A percentile compares a stretch with the other conserved stretches of the same genome.
Evolutionary conservation across 2,888 invertebrate species (phyloP).

Genomic region (Sisyra nigra): DNA sequence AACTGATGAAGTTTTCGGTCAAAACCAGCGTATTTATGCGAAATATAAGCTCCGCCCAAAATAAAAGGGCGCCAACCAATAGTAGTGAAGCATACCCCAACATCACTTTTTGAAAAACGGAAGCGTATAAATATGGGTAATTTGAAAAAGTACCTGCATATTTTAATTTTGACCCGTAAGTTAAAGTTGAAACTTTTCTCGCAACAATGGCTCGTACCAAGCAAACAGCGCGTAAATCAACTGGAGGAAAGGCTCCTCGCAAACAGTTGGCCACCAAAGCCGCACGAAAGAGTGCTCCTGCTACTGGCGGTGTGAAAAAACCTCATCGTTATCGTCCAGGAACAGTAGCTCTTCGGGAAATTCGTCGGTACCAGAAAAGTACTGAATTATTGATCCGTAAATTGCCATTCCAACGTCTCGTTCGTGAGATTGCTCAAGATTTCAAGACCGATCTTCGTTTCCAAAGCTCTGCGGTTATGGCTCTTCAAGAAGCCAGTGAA

Average conservation of each 20-base stretch:
- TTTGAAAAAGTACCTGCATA: conserved; percentile 1
- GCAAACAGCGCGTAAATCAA: no score
- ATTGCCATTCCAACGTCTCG: conserved; percentile 27
- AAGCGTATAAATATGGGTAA: background rate
- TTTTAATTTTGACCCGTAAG: background rate
- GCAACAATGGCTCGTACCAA: conserved; percentile 19
- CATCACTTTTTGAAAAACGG: no score
- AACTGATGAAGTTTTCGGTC: background rate
- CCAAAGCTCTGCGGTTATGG: no score
- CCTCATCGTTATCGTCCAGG: background rate
- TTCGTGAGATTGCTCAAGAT: no score
- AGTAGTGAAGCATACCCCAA: background rate
- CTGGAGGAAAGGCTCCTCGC: no score
- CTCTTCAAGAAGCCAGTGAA: conserved; percentile 55
- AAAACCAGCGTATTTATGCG: background rate
- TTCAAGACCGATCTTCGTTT: no score
- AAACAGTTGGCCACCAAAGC: no score
- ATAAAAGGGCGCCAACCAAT: background rate
- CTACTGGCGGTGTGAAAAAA: no score
- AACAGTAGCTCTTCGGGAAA: conserved; percentile 14
- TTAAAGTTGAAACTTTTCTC: background rate
- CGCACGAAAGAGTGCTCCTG: no score
- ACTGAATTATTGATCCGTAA: conserved; percentile 45
- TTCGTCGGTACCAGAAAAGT: conserved; percentile 44
- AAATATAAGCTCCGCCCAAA: background rate